Evolutionary conservation across 2,797 vertebrate genomes (phyloP).

Genomic region (Semotilus atromaculatus): DNA sequence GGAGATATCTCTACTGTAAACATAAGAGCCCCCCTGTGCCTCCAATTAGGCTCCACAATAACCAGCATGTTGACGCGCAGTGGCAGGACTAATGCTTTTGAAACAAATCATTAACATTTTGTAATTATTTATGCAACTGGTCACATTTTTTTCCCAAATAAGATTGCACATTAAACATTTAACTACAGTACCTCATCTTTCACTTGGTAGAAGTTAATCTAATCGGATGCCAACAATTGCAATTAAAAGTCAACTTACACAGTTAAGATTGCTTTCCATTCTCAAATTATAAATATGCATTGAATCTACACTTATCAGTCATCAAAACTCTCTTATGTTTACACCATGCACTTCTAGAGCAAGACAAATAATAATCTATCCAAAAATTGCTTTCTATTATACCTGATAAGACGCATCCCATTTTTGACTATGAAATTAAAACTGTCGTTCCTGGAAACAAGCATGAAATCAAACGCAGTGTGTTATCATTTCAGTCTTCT

Average conservation of each 20-base stretch:
- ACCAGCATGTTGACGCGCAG: not conserved
- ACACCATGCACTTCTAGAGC: not conserved
- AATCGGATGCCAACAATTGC: not conserved
- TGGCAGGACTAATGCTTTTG: constrained; percentile 20
- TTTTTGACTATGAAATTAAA: constrained; percentile 16
- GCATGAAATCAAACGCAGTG: not conserved
- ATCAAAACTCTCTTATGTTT: constrained; percentile 4
- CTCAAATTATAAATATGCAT: not conserved
- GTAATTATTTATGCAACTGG: not conserved
- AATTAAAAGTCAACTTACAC: not conserved
- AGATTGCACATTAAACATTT: not conserved
- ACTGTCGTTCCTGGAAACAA: not conserved
- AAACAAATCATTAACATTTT: constrained; percentile 30
- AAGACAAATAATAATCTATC: constrained; percentile 14
- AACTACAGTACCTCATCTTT: not conserved
- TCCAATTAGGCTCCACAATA: constrained; percentile 33
- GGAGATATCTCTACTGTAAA: constrained; percentile 39
- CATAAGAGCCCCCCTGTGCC: constrained; percentile 23
- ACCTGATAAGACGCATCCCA: constrained; percentile 5
- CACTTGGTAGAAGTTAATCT: not conserved
- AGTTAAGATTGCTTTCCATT: not conserved
- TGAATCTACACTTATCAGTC: not conserved
- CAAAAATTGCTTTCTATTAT: not conserved
- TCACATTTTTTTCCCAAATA: not conserved
- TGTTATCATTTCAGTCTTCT: not conserved